Conservation (phyloP, 2,888 invertebrate species). For the Cryptosula pallasiana region DNA sequence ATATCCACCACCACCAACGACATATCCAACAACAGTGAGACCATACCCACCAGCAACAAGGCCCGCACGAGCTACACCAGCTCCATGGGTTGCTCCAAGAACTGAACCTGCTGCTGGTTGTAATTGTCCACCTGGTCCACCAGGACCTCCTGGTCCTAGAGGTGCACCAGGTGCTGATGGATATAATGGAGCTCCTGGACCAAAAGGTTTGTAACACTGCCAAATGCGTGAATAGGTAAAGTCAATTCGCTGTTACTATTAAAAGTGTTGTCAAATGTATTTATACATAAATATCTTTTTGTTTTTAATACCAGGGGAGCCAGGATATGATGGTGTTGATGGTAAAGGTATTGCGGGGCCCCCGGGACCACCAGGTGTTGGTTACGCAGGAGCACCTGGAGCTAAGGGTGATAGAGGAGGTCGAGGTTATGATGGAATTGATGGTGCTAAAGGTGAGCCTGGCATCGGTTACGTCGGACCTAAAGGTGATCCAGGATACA, state of each 20-base stretch:
- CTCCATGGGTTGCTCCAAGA: neutral
- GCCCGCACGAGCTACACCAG: neutral
- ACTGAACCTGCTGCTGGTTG: neutral
- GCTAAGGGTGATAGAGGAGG: conserved; percentile 5
- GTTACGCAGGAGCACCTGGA: neutral
- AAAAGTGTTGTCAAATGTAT: too few relatives aligned
- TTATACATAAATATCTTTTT: too few relatives aligned
- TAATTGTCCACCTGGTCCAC: conserved; percentile 12
- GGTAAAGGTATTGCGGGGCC: neutral
- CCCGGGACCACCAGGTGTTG: neutral
- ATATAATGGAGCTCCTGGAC: neutral
- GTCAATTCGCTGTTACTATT: too few relatives aligned
- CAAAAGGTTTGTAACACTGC: conserved; percentile 3
- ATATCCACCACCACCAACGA: neutral
- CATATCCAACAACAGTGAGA: neutral
- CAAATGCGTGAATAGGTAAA: too few relatives aligned
- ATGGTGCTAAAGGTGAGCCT: neutral
- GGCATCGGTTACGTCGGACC: conserved; percentile 2
- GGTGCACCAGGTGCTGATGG: neutral
- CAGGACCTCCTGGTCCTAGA: conserved; percentile 11
- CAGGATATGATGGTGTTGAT: conserved; percentile 14
- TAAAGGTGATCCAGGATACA: conserved; percentile 18
- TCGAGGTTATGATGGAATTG: conserved; percentile 1
- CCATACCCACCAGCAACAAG: too few relatives aligned
- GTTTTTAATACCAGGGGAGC: neutral